These are phyloP conservation scores for Mola mola DNA, from an alignment of 2,113 vertebrate species.

Conservation along the genomic window DNA sequence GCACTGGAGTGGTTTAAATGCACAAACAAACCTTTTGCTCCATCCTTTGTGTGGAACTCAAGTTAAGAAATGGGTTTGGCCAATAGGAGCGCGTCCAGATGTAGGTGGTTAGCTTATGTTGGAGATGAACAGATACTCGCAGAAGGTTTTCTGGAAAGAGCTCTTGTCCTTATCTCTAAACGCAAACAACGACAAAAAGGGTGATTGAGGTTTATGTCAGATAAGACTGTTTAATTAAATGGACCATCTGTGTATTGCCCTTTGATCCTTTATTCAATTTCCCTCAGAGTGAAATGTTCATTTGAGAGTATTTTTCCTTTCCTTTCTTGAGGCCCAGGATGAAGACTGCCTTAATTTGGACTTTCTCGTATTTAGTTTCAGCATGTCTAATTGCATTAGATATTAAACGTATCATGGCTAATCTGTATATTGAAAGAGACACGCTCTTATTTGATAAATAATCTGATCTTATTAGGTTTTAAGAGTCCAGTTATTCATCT, in stretches of 20 bases:
- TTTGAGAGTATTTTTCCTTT: neutral
- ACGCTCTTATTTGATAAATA: slow-evolving; percentile 40
- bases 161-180: slow-evolving; percentile 71
- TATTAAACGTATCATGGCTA: neutral
- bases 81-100: slow-evolving; percentile 57
- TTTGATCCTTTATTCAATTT: neutral
- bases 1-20: slow-evolving; percentile 13
- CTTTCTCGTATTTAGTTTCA: neutral
- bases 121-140: slow-evolving; percentile 60
- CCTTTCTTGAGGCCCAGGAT: neutral
- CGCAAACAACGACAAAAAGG: slow-evolving; percentile 46
- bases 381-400: neutral
- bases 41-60: slow-evolving; percentile 19
- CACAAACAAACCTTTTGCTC: slow-evolving; percentile 2
- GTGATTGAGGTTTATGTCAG: slow-evolving; percentile 14
- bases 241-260: slow-evolving; percentile 11
- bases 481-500: slow-evolving; percentile 17
- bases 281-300: neutral
- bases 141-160: slow-evolving; percentile 45
- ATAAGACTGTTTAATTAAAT: slow-evolving; percentile 14
- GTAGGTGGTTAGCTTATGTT: slow-evolving; percentile 59
- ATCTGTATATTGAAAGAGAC: neutral
- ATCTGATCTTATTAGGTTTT: slow-evolving; percentile 31
- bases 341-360: no score
- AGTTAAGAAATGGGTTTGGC: slow-evolving; percentile 23